Percentiles rank a stretch among this genome's conserved stretches.
phyloP scores from a whole-genome alignment of 2,888 invertebrate genomes.

The Macaria notata region DNA sequence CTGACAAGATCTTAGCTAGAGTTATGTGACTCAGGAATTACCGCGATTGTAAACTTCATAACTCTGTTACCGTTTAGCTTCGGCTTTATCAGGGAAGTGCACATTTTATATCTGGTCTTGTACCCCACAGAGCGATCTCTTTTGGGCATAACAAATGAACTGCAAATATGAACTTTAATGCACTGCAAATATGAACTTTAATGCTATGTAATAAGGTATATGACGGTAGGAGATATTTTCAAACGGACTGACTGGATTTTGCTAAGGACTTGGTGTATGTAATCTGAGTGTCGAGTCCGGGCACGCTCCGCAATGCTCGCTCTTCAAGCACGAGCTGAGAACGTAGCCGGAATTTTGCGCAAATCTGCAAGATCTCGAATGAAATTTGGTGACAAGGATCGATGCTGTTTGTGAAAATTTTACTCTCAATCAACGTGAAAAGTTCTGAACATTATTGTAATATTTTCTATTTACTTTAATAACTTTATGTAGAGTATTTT shows the following conservation, averaged over 20 bases:
- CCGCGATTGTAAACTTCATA: constrained; percentile 15
- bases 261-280: background rate
- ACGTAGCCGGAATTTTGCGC: constrained; percentile 8
- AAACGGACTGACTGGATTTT: too few species aligned
- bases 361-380: constrained; percentile 3
- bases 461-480: too few species aligned
- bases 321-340: background rate
- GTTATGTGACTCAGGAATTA: constrained; percentile 21
- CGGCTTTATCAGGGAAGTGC: constrained; percentile 2
- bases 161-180: too few species aligned
- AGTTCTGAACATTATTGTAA: too few species aligned
- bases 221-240: too few species aligned
- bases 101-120: background rate
- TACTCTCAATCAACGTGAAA: background rate
- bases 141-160: too few species aligned
- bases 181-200: too few species aligned
- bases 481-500: too few species aligned
- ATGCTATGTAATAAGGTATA: too few species aligned
- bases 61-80: constrained; percentile 12
- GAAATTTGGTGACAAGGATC: constrained; percentile 5
- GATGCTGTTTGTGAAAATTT: background rate
- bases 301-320: constrained; percentile 2
- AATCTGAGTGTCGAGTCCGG: background rate
- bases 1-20: constrained; percentile 27
- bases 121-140: too few species aligned